Evolutionary conservation across 2,113 vertebrate species (phyloP).

Genomic region (Donacobius atricapilla): DNA sequence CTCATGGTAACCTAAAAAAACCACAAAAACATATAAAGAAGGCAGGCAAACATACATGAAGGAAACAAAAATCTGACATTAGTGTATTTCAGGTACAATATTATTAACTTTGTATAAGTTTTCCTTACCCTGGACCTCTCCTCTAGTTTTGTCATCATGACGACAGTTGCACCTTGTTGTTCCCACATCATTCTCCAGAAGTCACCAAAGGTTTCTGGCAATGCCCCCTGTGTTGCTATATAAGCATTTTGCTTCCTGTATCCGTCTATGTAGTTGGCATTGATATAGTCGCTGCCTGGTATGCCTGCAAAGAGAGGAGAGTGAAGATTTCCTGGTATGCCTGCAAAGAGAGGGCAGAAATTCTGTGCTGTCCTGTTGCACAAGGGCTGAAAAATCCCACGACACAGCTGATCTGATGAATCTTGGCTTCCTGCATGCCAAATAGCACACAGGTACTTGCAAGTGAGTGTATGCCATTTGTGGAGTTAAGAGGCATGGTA

Average conservation of each 20-base stretch:
- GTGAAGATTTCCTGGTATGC: slow-evolving; percentile 40
- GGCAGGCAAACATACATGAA: not conserved
- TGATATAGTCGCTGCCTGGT: slow-evolving; percentile 97
- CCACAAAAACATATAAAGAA: not conserved
- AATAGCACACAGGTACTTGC: fast-evolving
- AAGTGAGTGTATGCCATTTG: not conserved
- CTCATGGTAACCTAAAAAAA: not conserved
- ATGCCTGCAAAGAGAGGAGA: slow-evolving; percentile 81
- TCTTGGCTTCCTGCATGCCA: not conserved
- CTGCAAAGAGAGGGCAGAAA: slow-evolving; percentile 68
- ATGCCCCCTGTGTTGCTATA: slow-evolving; percentile 92
- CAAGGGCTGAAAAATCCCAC: not conserved
- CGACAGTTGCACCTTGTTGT: slow-evolving; percentile 91
- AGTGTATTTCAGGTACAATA: not conserved
- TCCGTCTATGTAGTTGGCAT: slow-evolving; percentile 98
- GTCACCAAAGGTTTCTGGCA: slow-evolving; percentile 97
- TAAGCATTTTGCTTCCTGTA: slow-evolving; percentile 98
- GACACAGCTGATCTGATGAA: not conserved
- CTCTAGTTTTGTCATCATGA: slow-evolving; percentile 99
- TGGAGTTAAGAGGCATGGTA: not conserved
- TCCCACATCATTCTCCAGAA: slow-evolving; percentile 99
- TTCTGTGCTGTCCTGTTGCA: not conserved
- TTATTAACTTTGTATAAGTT: not conserved
- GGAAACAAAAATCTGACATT: not conserved
- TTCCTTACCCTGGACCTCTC: slow-evolving; percentile 92